Conservation (phyloP, 2,113 vertebrate genomes). For the Acrocephalus kingi region DNA sequence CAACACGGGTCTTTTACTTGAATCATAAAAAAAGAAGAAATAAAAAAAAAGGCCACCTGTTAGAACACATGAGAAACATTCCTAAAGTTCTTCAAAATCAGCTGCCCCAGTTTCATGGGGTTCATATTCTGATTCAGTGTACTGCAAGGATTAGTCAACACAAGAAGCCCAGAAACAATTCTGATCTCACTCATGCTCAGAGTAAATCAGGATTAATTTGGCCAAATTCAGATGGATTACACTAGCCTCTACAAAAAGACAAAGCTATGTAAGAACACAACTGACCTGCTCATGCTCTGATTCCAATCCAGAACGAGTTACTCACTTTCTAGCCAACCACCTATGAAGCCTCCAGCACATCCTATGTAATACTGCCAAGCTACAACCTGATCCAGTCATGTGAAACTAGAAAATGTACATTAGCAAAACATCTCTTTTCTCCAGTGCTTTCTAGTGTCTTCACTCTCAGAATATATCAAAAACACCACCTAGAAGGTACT, state of each 20-base stretch:
- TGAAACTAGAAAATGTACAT: background rate
- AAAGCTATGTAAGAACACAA: background rate
- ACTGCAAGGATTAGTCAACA: constrained; percentile 19
- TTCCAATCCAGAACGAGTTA: background rate
- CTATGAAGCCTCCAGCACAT: background rate
- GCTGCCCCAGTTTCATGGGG: background rate
- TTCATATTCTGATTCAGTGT: background rate
- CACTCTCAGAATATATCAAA: background rate
- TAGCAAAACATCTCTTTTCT: background rate
- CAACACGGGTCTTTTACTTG: constrained; percentile 93
- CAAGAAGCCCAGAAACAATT: constrained; percentile 22
- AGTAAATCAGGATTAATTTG: background rate
- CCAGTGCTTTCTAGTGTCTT: background rate
- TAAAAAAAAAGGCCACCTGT: background rate
- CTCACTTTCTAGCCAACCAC: background rate
- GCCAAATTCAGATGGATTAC: background rate
- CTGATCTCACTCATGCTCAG: background rate
- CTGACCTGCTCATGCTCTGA: background rate
- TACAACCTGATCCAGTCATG: background rate
- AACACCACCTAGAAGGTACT: background rate
- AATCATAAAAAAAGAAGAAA: background rate
- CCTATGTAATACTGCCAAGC: background rate
- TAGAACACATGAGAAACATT: constrained; percentile 16
- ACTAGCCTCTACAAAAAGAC: background rate
- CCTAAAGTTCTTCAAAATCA: background rate